Conservation (phyloP, 2,797 vertebrate genomes). For the Peromyscus attwateri region DNA sequence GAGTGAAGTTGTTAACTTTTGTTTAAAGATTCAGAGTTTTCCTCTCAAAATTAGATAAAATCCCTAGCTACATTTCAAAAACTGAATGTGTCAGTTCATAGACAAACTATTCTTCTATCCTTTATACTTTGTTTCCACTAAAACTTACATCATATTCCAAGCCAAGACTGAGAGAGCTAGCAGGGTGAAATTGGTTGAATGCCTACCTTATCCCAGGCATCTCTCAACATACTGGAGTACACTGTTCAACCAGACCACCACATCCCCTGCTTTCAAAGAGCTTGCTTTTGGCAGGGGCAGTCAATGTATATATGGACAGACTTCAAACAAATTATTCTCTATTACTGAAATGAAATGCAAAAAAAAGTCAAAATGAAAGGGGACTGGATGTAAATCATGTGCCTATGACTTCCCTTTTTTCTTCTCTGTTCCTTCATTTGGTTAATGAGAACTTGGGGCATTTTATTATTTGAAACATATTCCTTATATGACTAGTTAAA, state of each 20-base stretch:
- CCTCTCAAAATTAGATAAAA: constrained; percentile 33
- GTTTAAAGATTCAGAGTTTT: neutral
- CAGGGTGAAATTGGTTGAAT: neutral
- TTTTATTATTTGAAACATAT: constrained; percentile 46
- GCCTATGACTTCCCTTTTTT: neutral
- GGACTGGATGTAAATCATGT: neutral
- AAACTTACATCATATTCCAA: neutral
- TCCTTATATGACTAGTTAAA: constrained; percentile 6
- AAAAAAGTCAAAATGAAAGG: neutral
- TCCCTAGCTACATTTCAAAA: neutral
- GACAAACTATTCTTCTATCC: neutral
- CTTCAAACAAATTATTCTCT: neutral
- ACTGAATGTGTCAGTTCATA: neutral
- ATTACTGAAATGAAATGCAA: neutral
- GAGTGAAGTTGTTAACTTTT: neutral
- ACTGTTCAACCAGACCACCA: neutral
- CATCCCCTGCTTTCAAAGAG: neutral
- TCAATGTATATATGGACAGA: too few relatives aligned
- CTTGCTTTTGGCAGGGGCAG: neutral
- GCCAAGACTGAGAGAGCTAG: neutral
- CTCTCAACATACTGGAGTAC: neutral
- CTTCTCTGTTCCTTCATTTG: neutral
- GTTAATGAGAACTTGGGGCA: neutral
- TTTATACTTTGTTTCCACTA: constrained; percentile 9
- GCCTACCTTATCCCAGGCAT: neutral